Evolutionary conservation across 2,888 invertebrate species (phyloP), one percentile per base, ranked within the genome.

Genomic region (Drymonia ruficornis): DNA sequence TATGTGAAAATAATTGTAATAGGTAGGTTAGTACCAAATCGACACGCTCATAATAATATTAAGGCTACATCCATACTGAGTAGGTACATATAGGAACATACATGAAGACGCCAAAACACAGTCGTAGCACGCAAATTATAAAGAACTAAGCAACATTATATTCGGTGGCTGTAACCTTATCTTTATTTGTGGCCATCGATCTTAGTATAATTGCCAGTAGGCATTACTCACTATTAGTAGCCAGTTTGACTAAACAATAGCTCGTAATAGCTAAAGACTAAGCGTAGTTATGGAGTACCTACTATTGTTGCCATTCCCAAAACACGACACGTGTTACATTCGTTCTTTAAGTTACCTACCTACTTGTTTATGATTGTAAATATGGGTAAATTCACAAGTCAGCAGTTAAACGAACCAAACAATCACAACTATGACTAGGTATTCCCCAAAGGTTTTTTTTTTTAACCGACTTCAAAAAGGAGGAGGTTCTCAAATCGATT

Each of bases 141-240:
- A n/a, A n/a, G n/a, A 28, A 28, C 28, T 28, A 28, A 6, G 31
- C 8, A n/a, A 15, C 48, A 46, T 18, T 48, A 46, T 54, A 46
- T 69, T 58, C 52, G 60, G 51, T 43, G 72, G 68, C 59, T n/a
- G 52, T 43, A 72, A 78, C 70, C 59, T n/a, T 70, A 78, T 64
- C 72, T 74, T 68, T 77, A 74, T 78, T 81, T 79, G 51, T 54
- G 65, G 52, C 65, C 63, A 76, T 82, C 63, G 67, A 81, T 81
- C 80, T 78, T 59, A 53, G 53, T 67, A 38, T 50, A 57, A 67
- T 43, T 68, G 55, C 55, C 56, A 43, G 7, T 19, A 19, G 43
- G 43, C 19, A 12, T 8, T 66, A 69, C 69, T n/a, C 51, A 61
- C 16, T 66, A 70, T 67, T 53, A 61, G 46, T 40, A 44, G 55